Evolutionary conservation across 2,797 vertebrate species (phyloP).

Genomic region (Acanthurus lineatus): DNA sequence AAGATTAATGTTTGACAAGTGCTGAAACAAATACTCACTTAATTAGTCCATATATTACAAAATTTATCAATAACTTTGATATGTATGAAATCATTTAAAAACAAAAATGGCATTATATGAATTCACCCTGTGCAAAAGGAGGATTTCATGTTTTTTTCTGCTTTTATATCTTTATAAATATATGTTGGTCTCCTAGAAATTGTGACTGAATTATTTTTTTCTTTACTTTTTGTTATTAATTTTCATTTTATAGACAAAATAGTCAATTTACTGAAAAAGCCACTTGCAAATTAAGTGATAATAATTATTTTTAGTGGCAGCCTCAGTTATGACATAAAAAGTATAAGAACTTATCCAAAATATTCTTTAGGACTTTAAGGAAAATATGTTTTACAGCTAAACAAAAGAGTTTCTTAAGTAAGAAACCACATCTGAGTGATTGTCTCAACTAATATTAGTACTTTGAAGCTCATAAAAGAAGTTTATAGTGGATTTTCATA

Average conservation of each 20-base stretch:
- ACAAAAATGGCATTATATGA: no score
- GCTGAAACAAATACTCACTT: background rate
- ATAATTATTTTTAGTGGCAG: background rate
- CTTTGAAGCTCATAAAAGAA: background rate
- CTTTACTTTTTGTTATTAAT: background rate
- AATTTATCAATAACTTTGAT: no score
- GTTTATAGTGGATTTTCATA: constrained; percentile 1
- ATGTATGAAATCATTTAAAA: no score
- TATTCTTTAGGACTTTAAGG: background rate
- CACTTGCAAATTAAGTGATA: background rate
- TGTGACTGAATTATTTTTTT: no score
- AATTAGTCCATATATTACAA: background rate
- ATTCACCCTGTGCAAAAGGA: no score
- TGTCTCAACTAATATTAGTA: background rate
- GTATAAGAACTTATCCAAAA: no score
- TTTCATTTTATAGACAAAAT: background rate
- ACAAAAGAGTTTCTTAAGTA: background rate
- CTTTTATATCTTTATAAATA: no score
- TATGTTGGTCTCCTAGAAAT: no score
- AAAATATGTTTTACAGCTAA: background rate
- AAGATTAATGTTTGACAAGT: background rate
- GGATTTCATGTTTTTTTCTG: no score
- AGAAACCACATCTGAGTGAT: background rate
- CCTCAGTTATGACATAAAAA: no score
- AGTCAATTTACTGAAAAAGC: background rate